A percentile compares a stretch with the other conserved stretches of the same genome.
These are phyloP conservation scores for Adelges cooleyi DNA, from an alignment of 1,140 invertebrate genomes.

Conservation along the genomic window DNA sequence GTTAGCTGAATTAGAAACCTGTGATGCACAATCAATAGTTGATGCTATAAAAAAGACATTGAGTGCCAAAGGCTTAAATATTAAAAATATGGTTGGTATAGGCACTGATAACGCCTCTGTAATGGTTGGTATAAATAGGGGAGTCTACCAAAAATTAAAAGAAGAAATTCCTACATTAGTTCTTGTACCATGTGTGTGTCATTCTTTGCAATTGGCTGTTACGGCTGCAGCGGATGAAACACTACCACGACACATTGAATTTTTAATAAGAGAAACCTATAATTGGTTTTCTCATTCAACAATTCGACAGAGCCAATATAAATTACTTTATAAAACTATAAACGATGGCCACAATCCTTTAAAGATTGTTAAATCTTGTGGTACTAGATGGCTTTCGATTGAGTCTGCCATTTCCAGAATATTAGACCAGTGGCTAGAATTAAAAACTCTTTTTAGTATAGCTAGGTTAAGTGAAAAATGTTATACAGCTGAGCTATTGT, in stretches of 20 bases:
- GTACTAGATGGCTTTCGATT: background rate
- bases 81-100: background rate
- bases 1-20: background rate
- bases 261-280: background rate
- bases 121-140: background rate
- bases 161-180: background rate
- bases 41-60: background rate
- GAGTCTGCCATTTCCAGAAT: background rate
- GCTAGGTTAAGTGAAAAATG: background rate
- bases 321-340: background rate
- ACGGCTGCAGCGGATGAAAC: background rate
- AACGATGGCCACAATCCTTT: background rate
- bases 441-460: background rate
- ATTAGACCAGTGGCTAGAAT: background rate
- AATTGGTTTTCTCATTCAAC: background rate
- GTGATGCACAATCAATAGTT: background rate
- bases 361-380: background rate
- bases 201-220: background rate
- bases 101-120: background rate
- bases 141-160: slow-evolving; percentile 1
- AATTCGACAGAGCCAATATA: background rate
- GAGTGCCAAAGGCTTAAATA: background rate
- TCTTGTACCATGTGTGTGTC: background rate
- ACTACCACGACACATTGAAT: background rate
- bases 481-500: background rate